Evolutionary conservation across 2,888 invertebrate species (phyloP).

Genomic region (Melinaea menophilus): DNA sequence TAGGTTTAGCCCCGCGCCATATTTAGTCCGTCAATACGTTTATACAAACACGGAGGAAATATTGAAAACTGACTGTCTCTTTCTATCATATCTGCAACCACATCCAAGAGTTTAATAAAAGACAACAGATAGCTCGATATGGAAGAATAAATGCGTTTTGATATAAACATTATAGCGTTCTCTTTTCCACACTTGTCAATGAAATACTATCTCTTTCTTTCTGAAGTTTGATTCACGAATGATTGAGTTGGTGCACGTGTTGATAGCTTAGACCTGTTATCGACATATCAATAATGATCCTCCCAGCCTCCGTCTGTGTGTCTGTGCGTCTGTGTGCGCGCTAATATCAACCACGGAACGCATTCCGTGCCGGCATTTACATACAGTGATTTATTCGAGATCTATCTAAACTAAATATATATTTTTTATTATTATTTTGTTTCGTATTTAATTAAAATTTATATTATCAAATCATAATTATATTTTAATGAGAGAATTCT

Average conservation of each 20-base stretch:
- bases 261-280: slow-evolving; percentile 11
- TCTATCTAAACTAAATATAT: too few species aligned
- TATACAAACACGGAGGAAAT: slow-evolving; percentile 30
- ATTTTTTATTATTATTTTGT: too few species aligned
- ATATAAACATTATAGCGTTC: slow-evolving; percentile 32
- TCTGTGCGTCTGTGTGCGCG: too few species aligned
- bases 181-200: slow-evolving; percentile 47
- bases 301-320: too few species aligned
- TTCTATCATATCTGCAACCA: slow-evolving; percentile 10
- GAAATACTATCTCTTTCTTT: slow-evolving; percentile 58
- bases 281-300: too few species aligned
- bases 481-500: too few species aligned
- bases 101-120: slow-evolving; percentile 9
- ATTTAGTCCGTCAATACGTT: slow-evolving; percentile 40
- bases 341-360: too few species aligned
- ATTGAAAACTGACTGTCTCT: slow-evolving; percentile 39
- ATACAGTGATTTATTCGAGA: too few species aligned
- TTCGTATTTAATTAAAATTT: too few species aligned
- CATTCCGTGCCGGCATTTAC: too few species aligned
- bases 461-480: too few species aligned
- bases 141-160: neutral
- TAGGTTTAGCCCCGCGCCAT: slow-evolving; percentile 54
- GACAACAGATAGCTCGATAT: slow-evolving; percentile 4
- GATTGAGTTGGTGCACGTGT: slow-evolving; percentile 51
- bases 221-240: slow-evolving; percentile 65